Conservation (phyloP, 2,113 vertebrate genomes). For the Microtus richardsoni region DNA sequence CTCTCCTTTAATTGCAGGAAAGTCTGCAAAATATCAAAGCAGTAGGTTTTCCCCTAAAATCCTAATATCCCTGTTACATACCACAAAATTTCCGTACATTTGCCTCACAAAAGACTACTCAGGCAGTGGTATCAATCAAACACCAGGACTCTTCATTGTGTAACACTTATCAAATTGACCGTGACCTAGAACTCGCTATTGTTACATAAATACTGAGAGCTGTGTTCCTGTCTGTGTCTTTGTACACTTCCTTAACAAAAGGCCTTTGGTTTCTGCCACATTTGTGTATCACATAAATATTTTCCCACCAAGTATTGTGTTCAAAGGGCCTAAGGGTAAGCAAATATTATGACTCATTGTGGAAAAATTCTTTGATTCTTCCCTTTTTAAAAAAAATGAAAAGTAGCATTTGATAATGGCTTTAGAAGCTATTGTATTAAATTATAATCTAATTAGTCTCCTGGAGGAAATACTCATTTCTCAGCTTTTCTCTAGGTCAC, state of each 20-base stretch:
- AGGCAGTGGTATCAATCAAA: background rate
- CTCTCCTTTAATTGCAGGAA: background rate
- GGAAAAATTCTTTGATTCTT: background rate
- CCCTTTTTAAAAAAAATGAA: background rate
- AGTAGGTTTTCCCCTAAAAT: background rate
- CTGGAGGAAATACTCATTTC: constrained; percentile 12
- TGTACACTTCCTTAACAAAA: background rate
- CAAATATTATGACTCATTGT: background rate
- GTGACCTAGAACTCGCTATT: background rate
- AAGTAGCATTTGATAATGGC: constrained; percentile 28
- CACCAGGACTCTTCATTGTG: background rate
- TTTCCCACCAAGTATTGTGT: background rate
- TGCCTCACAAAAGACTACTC: background rate
- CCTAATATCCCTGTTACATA: background rate
- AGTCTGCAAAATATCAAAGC: background rate
- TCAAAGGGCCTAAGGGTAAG: background rate
- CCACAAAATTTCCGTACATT: background rate
- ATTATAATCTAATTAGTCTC: background rate
- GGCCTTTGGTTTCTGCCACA: background rate
- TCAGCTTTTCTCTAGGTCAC: constrained; percentile 51
- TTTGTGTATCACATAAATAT: background rate
- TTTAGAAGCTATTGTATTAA: constrained; percentile 42
- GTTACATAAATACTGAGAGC: background rate
- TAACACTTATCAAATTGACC: background rate
- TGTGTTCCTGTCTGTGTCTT: background rate